These are phyloP conservation scores for Microdon myrmicae DNA, from an alignment of 2,888 invertebrate species.

Conservation along the genomic window DNA sequence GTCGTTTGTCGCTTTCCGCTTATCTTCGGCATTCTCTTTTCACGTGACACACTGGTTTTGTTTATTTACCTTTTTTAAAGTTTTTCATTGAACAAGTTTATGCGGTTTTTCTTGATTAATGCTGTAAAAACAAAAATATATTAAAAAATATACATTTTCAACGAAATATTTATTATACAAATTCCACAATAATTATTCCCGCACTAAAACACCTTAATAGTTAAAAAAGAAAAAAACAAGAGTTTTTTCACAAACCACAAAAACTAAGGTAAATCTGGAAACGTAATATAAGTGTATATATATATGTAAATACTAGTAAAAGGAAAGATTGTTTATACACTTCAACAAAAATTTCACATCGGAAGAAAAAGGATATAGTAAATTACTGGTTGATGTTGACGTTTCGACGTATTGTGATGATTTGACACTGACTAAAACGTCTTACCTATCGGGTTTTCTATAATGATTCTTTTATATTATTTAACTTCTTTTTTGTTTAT, in stretches of 20 bases:
- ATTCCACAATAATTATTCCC: neutral
- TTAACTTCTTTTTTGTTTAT: conserved; percentile 4
- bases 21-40: no score
- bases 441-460: neutral
- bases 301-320: no score
- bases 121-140: conserved; percentile 2
- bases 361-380: conserved; percentile 4
- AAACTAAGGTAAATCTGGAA: no score
- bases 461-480: no score
- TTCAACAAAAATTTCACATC: neutral
- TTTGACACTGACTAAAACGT: conserved; percentile 60
- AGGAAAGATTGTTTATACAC: neutral
- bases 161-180: neutral
- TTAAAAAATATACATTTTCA: neutral
- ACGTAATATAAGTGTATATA: no score
- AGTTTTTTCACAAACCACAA: conserved; percentile 1
- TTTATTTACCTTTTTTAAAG: no score
- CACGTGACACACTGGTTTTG: no score
- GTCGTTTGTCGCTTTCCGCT: no score
- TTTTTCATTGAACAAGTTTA: conserved; percentile 18
- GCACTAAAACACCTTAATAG: neutral
- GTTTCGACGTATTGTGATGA: conserved; percentile 68
- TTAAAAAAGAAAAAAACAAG: conserved; percentile 8
- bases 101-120: neutral
- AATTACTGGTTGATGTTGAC: conserved; percentile 62